phyloP scores from a whole-genome alignment of 2,797 vertebrate species.

The Mycteria americana region DNA sequence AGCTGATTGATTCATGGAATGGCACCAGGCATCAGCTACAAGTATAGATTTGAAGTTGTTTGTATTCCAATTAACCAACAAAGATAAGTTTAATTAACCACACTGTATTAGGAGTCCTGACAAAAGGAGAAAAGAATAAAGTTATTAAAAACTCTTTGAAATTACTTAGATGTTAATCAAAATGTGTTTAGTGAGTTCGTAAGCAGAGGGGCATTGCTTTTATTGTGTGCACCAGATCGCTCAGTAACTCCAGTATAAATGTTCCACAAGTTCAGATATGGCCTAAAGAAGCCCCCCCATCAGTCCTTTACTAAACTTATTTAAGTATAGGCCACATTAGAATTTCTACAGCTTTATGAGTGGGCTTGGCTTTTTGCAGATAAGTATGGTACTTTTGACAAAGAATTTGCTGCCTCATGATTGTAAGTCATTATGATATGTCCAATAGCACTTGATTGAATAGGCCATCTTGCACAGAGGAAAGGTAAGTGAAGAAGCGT shows the following conservation, averaged over 20 bases:
- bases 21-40: neutral
- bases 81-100: neutral
- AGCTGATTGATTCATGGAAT: neutral
- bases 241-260: neutral
- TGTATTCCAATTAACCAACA: neutral
- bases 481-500: neutral
- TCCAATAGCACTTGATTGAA: neutral
- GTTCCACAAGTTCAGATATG: neutral
- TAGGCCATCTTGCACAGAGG: neutral
- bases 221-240: neutral
- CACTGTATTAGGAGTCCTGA: neutral
- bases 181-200: neutral
- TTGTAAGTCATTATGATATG: accelerated
- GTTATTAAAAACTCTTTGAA: neutral
- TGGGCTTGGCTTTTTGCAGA: neutral
- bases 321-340: neutral
- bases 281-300: neutral
- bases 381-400: neutral
- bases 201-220: neutral
- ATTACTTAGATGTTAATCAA: neutral
- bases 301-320: neutral
- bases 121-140: neutral
- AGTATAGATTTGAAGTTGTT: neutral
- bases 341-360: neutral
- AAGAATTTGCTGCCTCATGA: neutral